Evolutionary conservation across 2,888 invertebrate species (phyloP), one percentile per base, ranked within the genome.

Genomic region (Abscondita cerata): DNA sequence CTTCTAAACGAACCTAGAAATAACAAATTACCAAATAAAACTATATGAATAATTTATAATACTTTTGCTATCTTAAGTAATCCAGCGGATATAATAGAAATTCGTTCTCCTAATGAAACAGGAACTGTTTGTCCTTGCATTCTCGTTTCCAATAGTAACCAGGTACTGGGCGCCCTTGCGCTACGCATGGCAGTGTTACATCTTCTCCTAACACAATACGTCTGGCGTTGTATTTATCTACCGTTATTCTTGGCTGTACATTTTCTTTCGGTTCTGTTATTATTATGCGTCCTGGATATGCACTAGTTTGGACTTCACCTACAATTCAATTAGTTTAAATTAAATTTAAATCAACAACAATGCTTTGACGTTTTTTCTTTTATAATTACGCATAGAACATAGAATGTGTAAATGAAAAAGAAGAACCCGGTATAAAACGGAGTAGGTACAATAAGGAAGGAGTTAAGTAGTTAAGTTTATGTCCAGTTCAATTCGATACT

Each of bases 101-200:
- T 82, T 62, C 87, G 79, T 68, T 87, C 86, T 38, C 88, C 88
- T 70, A 89, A 83, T 71, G 87, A 87, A 77, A 92, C 84, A 41
- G 89, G 88, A 71, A 86, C 82, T 61, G 75, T 77, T 77, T 89
- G 87, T 62, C 89, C 89, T 73, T 87, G 89, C 70, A 88, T 77
- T 91, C 91, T 60, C 89, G 86, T 79, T 88, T 89, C 92, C 92
- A 92, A 78, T 90, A 87, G 81, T 91, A 92, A 64, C 86, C 87
- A 59, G 92, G 92, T 62, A 91, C 89, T 2, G 92, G 92, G 85
- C 90, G 89, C 66, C 91, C 92, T 80, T 92, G 91, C 55, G 92
- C 91, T 25, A 89, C 89, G 79, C 92, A 92, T 46, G 92, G 89
- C 70, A 92, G 80, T 69, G 88, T 88, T 71, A 90, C 88, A 77